Evolutionary conservation across 1,140 invertebrate species (phyloP), one percentile per base, ranked within the genome.

Genomic region (Melipona quadrifasciata): DNA sequence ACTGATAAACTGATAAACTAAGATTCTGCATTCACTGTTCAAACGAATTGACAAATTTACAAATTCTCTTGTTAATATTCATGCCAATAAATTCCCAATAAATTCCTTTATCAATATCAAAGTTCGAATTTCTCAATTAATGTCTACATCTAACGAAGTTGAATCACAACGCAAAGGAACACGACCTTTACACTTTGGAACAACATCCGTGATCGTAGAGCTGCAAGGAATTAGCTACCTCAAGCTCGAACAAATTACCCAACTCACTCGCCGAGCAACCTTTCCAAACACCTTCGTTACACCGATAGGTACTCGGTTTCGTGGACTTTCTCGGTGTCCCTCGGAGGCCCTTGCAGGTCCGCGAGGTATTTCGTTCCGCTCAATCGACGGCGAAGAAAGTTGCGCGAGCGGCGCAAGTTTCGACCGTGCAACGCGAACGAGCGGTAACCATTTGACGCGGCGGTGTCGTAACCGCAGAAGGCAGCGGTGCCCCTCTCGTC

Each of bases 381-480:
- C 11, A 61, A 64, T 47, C 79, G 68, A 8, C 27, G 55, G 24
- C 17, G 27, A 53, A 34, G 71, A 53, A 75, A 53, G 51, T n/a
- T 47, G 24, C 51, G 27, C 8, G 71, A 51, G 11, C 21, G 24
- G 6, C 17, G 27, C n/a, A 57, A 77, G 57, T 65, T 47, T 79
- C 58, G 73, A 53, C n/a, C 4, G 19, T 12, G 11, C 21, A 71
- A 6, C 68, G 24, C 14, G 39, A 6, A 17, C 34, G 24, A 34
- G 16, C 51, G 19, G n/a, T 10, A 19, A 27, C n/a, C 51, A 31
- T 61, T 64, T 2, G 21, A 24, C 27, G 39, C 14, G 27, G 16
- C 24, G 1, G 17, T 76, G 65, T 84, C 64, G 53, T 67, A 75
- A 87, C 77, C 6, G 27, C 57, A 47, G 57, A 51, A 64, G 27